Evolutionary conservation across 2,113 vertebrate genomes (phyloP).

Genomic region (Pollimyrus isidori): DNA sequence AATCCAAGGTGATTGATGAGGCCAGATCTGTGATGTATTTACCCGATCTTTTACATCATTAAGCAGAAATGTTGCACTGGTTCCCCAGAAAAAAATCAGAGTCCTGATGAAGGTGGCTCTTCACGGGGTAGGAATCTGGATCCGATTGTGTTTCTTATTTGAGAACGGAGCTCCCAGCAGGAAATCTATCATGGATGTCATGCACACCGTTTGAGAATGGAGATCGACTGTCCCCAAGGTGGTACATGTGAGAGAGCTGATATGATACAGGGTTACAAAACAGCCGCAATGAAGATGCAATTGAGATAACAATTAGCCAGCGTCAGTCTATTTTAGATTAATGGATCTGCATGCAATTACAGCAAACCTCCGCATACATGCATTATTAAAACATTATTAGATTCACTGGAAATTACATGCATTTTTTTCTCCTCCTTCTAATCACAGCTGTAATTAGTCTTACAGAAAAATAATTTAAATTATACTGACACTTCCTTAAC

Average conservation of each 20-base stretch:
- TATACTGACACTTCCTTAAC: conserved; percentile 10
- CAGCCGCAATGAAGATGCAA: conserved; percentile 7
- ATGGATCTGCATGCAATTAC: conserved; percentile 6
- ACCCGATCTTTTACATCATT: background rate
- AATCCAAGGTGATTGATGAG: background rate
- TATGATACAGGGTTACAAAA: background rate
- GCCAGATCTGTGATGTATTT: background rate
- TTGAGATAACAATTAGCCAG: background rate
- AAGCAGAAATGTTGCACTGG: background rate
- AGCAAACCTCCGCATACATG: background rate
- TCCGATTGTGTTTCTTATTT: background rate
- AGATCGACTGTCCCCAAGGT: background rate
- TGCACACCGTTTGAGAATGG: background rate
- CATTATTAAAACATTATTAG: conserved; percentile 11
- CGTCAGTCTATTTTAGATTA: background rate
- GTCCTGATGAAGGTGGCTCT: background rate
- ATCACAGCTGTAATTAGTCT: conserved; percentile 6
- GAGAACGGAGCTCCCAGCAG: background rate
- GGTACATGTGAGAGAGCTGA: background rate
- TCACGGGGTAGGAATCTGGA: background rate
- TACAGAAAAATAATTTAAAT: conserved; percentile 8
- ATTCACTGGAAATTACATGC: background rate
- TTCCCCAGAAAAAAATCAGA: background rate
- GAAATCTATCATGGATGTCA: background rate
- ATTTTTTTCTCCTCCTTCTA: conserved; percentile 2